These are phyloP conservation scores for Antigone vipio DNA, from an alignment of 2,113 vertebrate species.

Conservation along the genomic window DNA sequence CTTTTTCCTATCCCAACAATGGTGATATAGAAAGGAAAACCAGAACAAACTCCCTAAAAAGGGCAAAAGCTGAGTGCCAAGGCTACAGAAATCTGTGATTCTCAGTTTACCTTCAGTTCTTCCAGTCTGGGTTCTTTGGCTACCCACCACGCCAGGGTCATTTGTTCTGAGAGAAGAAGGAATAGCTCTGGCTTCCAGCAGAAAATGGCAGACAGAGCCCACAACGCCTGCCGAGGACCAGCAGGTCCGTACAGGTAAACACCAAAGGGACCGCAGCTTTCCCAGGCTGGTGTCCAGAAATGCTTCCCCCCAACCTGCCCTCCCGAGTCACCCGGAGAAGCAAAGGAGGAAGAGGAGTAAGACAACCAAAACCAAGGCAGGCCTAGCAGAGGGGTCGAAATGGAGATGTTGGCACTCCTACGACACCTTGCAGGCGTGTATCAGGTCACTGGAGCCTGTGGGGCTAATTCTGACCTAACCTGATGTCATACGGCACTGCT, in stretches of 20 bases:
- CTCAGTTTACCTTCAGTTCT: background rate
- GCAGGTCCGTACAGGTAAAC: background rate
- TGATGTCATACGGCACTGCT: background rate
- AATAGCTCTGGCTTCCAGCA: background rate
- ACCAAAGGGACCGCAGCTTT: background rate
- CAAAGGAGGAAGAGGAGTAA: background rate
- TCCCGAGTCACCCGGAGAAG: background rate
- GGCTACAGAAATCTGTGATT: background rate
- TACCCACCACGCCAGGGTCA: rapidly evolving
- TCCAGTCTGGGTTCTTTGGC: background rate
- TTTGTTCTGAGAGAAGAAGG: background rate
- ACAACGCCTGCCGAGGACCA: background rate
- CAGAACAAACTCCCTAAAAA: background rate
- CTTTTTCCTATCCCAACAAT: background rate
- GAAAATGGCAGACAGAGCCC: background rate
- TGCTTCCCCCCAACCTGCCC: rapidly evolving
- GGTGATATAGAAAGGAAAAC: background rate
- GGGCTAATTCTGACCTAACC: background rate
- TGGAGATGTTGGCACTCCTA: background rate
- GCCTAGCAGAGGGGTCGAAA: background rate
- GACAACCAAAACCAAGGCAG: background rate
- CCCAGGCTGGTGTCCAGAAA: background rate
- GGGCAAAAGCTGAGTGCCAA: background rate
- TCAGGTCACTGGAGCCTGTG: background rate
- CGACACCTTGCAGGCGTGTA: rapidly evolving